These are phyloP conservation scores for Peromyscus attwateri DNA, from an alignment of 2,797 vertebrate species.

Conservation along the genomic window DNA sequence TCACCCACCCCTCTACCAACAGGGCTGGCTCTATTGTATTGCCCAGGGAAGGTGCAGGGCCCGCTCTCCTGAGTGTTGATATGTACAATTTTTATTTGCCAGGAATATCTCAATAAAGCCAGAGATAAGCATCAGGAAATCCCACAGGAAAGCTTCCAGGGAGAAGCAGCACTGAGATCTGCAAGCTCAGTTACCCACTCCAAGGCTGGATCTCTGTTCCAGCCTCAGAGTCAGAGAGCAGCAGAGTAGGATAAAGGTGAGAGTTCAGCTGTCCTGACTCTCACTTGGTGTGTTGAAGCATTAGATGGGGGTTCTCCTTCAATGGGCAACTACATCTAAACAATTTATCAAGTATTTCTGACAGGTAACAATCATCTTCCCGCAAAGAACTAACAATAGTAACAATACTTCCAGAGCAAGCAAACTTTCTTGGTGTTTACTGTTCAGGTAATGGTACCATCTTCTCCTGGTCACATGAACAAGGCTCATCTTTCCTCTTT, in stretches of 20 bases:
- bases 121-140: background rate
- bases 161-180: background rate
- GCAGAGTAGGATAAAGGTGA: background rate
- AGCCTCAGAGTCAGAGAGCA: background rate
- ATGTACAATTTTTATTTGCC: background rate
- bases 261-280: background rate
- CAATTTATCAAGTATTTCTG: background rate
- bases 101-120: background rate
- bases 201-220: background rate
- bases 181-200: background rate
- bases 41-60: background rate
- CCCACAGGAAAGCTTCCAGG: background rate
- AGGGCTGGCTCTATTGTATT: background rate
- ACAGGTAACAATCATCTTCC: background rate
- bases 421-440: background rate
- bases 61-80: background rate
- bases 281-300: background rate
- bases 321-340: background rate
- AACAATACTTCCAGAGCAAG: background rate
- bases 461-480: background rate
- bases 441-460: background rate
- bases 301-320: background rate
- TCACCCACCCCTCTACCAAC: background rate
- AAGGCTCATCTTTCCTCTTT: background rate
- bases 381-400: background rate